Base-by-base conservation (phyloP, 2,113 vertebrate genomes). In the Sinocyclocheilus maitianheensis region DNA sequence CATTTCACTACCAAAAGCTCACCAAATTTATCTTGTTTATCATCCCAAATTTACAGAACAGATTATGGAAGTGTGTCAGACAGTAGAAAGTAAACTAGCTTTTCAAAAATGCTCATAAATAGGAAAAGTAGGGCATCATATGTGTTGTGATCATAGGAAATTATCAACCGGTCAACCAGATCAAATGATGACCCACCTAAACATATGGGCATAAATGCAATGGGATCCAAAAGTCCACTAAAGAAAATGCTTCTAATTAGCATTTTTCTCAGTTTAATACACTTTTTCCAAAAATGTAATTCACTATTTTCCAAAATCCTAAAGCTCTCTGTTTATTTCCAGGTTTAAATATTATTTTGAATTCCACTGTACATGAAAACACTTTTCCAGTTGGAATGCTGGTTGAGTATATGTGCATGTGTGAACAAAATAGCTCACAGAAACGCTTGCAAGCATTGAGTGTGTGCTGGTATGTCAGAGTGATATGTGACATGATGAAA, bases 401-500 rank as follows among this genome's bases (percentile, higher is more conserved):
- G 51, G 37, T 72, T 71, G 12, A 24, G 5, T 14, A 3, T 30
- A 51, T 77, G 76, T 58, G 76, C 51, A 20, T 58, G 2, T 24
- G 22, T 63, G 37, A 80, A 46, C 34, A 60, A 62, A 79, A 18
- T 2, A 20, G 14, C 69, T 72, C 1, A n/a, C 10, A 40, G 30
- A 30, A 55, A 72, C 34, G 7, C 58, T 62, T 62, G 58, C 22
- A 62, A 60, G 58, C 7, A n/a, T 30, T 48, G 72, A 71, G 71
- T 53, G 69, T 78, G 74, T 60, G 18, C 58, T 85, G 75, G 6
- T 0, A 40, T 67, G 76, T 37, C 24, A 77, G 60, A 60, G 75
- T 78, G 84, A 65, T 76, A 30, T 75, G 71, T 77, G 60, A 85
- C 84, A 85, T 85, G 84, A 85, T 78, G 84, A 85, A 85, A 85